Evolutionary conservation across 2,797 vertebrate genomes (phyloP).

Genomic region (Cuculus canorus): DNA sequence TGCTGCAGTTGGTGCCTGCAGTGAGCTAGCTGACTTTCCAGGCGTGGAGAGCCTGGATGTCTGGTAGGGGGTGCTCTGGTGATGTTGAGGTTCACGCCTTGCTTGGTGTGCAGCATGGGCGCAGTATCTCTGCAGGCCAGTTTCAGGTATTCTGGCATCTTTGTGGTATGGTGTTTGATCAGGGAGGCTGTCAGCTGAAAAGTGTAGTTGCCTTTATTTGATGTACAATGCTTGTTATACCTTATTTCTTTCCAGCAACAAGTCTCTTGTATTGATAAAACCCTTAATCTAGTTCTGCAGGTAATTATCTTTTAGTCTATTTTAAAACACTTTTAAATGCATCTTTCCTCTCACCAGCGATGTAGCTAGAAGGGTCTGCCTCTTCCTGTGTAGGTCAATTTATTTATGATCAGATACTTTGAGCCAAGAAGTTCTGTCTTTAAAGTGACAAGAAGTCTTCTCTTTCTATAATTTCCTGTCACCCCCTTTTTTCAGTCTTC

Average conservation of each 20-base stretch:
- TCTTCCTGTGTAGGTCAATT: neutral
- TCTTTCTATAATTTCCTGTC: neutral
- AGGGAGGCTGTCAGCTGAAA: neutral
- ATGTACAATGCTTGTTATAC: neutral
- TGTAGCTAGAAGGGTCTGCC: neutral
- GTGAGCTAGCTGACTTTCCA: neutral
- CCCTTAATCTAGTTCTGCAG: neutral
- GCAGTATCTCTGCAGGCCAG: neutral
- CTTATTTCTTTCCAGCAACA: neutral
- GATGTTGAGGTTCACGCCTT: neutral
- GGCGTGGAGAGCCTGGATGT: neutral
- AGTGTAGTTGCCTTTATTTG: accelerated
- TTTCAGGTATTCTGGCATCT: neutral
- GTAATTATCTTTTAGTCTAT: neutral
- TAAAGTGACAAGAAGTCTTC: neutral
- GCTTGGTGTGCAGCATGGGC: neutral
- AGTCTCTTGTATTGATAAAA: neutral
- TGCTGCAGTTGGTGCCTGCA: neutral
- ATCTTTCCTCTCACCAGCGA: neutral
- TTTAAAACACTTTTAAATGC: neutral
- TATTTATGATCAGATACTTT: neutral
- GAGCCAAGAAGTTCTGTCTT: neutral
- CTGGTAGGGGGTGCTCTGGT: neutral
- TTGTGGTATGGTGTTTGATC: neutral
- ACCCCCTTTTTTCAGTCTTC: neutral